Conservation (phyloP, 2,888 invertebrate genomes). For the Congeria kusceri region DNA sequence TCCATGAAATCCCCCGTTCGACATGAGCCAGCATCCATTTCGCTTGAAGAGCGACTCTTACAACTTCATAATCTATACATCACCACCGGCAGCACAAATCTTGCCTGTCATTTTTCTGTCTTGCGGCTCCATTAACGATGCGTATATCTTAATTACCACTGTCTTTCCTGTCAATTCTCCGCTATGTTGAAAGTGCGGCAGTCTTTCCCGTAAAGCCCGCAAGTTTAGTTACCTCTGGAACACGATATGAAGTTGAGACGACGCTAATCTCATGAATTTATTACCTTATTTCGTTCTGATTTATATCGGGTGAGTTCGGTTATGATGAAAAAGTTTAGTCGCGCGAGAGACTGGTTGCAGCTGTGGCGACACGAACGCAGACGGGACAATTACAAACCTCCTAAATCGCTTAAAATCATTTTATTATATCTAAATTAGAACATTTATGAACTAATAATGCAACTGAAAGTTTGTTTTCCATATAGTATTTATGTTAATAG, state of each 20-base stretch:
- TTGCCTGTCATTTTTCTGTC: slow-evolving; percentile 48
- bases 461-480: no score
- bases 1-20: no score
- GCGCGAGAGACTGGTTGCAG: no score
- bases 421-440: no score
- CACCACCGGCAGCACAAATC: slow-evolving; percentile 30
- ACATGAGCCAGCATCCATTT: no score
- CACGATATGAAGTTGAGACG: slow-evolving; percentile 22
- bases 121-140: slow-evolving; percentile 29
- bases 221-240: slow-evolving; percentile 30
- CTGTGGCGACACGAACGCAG: no score
- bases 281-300: slow-evolving; percentile 11
- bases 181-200: not conserved
- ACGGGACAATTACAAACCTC: no score
- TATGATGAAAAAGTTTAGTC: not conserved
- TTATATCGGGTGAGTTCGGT: slow-evolving; percentile 20
- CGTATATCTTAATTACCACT: slow-evolving; percentile 48
- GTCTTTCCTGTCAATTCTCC: not conserved
- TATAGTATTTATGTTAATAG: no score
- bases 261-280: slow-evolving; percentile 48
- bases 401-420: no score
- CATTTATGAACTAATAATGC: no score
- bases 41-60: no score
- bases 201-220: slow-evolving; percentile 15
- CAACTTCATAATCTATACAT: slow-evolving; percentile 21